These are phyloP conservation scores for Phalacrocorax carbo DNA, from an alignment of 2,113 vertebrate species.

Conservation along the genomic window DNA sequence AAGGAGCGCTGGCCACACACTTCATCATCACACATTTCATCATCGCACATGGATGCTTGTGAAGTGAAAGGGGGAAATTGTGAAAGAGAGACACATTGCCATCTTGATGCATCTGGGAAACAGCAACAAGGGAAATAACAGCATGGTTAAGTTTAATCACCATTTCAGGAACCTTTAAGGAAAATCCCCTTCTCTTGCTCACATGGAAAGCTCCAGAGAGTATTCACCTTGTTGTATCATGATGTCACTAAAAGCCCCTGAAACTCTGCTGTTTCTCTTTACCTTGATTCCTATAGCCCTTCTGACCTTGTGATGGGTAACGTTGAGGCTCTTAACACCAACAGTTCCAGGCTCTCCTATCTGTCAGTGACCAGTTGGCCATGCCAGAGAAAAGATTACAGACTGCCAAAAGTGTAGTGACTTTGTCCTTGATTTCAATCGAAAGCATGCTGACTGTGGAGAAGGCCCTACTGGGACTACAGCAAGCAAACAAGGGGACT, in stretches of 20 bases:
- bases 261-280: neutral
- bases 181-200: constrained; percentile 15
- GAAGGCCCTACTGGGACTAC: neutral
- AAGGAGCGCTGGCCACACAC: neutral
- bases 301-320: accelerated
- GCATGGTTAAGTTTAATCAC: neutral
- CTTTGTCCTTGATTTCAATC: neutral
- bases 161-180: neutral
- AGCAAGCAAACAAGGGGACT: neutral
- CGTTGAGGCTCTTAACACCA: neutral
- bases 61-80: neutral
- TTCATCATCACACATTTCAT: neutral
- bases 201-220: neutral
- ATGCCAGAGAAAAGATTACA: neutral
- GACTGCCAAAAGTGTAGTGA: neutral
- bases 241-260: neutral
- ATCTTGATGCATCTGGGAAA: neutral
- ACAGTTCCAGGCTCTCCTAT: neutral
- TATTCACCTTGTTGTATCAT: neutral
- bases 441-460: neutral
- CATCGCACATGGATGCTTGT: neutral
- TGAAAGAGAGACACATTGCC: neutral
- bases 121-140: neutral
- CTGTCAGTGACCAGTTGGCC: neutral
- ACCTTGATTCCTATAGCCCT: neutral